Base-by-base conservation (phyloP, 1,140 invertebrate species). In the Chionoecetes opilio region DNA sequence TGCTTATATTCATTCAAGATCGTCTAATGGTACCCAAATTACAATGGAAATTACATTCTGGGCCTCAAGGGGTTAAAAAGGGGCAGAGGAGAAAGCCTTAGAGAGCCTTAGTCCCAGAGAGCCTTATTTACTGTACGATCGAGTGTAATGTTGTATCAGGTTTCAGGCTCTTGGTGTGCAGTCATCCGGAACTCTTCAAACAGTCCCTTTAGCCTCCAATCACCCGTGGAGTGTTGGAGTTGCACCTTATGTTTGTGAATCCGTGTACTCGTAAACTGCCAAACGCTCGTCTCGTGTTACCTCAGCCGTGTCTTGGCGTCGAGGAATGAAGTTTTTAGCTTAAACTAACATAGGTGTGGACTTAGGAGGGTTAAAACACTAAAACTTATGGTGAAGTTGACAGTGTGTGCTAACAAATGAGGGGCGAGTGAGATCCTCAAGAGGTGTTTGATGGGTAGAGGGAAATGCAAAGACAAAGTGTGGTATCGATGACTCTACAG, bases 141-240 rank as follows among this genome's bases (percentile, higher is more conserved):
- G 46, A 75, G 63, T 75, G 63, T 75, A 75, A 75, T 75, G 63
- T 75, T 75, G 63, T 75, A 75, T 75, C 63, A n/a, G 21, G 63
- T 75, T 75, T 26, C 63, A 75, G 63, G 21, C n/a, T 26, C 63
- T 75, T 26, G 63, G n/a, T n/a, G 63, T 0, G 21, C 63, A 6
- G 21, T 26, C 63, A 75, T 0, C 63, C 63, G 26, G 63, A 75
- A 75, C 63, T 21, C 63, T 75, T 17, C 63, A 75, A 75, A 75
- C 63, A 75, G 6, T 75, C n/a, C n/a, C 26, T 8, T 26, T 3
- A n/a, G 21, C 21, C 63, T 75, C 63, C 26, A 75, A 75, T 75
- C 63, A 75, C n/a, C 63, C 21, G 11, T 26, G 63, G n/a, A 75
- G 63, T 75, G 63, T 75, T 75, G 63, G 63, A 75, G n/a, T 75